Base-by-base conservation (phyloP, 2,888 invertebrate genomes). In the Muschampia plurimacula region DNA sequence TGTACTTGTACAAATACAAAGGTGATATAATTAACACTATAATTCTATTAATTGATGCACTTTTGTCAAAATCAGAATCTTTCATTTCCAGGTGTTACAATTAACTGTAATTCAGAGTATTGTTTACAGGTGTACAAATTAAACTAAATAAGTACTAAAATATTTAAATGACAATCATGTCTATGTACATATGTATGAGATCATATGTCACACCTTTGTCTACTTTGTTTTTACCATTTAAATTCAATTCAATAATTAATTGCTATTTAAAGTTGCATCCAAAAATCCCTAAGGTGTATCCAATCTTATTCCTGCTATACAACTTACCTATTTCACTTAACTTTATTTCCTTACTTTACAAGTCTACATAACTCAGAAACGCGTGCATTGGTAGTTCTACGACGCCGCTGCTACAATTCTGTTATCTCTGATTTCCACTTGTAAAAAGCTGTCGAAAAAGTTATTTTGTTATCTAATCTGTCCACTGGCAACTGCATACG, bases 401-500 rank as follows among this genome's bases (percentile, higher is more conserved):
- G 22, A 59, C 22, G 55, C 32, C 13, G 13, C 32, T 6, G 13
- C 59, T 13, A 32, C 22, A 55, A 46, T 8, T 59, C 28, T 13
- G 13, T 59, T 59, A 59, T 32, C 59, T 59, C 32, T 59, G 32
- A 32, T 32, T 59, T 59, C 59, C 2, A 59, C 9, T 59, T 32
- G 59, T 13, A 59, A 59, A 59, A 59, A 59, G 28, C 32, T 15
- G 59, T 13, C 36, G 12, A 59, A 59, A 59, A 32, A 55, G 57
- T 57, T 57, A 57, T 28, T 15, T 4, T 13, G 22, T 13, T 32
- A 59, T 59, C 59, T 13, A 59, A 59, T 59, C 32, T 59, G 32
- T 59, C 59, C 32, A 32, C 59, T 59, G 9, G 41, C 57, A 64
- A 68, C 55, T 57, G 69, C 69, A 55, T 32, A 32, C 64, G 44